Evolutionary conservation across 2,113 vertebrate genomes (phyloP).

Genomic region (Saimiri boliviensis): DNA sequence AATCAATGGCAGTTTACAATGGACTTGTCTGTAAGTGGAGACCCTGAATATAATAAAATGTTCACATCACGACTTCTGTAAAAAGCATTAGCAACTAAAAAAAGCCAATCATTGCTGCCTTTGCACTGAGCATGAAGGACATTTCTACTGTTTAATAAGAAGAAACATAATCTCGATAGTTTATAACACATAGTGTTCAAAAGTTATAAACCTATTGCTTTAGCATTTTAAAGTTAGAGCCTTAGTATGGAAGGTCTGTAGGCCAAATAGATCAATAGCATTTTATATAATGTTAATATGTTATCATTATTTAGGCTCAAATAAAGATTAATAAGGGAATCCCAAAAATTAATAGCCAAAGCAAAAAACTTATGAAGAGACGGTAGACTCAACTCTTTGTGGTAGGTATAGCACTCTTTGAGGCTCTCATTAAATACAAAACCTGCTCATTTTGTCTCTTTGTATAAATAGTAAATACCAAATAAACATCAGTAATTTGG

Average conservation of each 20-base stretch:
- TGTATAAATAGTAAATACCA: constrained; percentile 7
- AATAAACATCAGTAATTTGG: not conserved
- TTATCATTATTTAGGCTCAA: constrained; percentile 33
- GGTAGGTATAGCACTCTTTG: not conserved
- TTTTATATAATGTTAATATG: constrained; percentile 25
- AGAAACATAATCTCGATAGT: not conserved
- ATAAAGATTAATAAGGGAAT: constrained; percentile 6
- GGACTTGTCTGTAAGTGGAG: not conserved
- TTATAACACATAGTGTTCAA: not conserved
- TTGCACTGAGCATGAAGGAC: not conserved
- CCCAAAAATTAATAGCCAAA: not conserved
- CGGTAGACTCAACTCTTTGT: not conserved
- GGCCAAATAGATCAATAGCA: not conserved
- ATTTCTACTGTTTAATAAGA: not conserved
- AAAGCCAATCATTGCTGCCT: not conserved
- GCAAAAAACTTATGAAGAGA: not conserved
- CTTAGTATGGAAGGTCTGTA: not conserved
- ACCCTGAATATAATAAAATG: not conserved
- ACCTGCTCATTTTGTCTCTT: not conserved
- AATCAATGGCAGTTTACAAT: not conserved
- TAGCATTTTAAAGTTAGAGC: constrained; percentile 20
- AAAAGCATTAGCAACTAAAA: not conserved
- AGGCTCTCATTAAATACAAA: not conserved
- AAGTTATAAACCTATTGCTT: not conserved
- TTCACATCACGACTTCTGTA: not conserved